A percentile compares a stretch with the other conserved stretches of the same genome.
phyloP scores from a whole-genome alignment of 2,888 invertebrate species.

The Pristionchus mayeri region DNA sequence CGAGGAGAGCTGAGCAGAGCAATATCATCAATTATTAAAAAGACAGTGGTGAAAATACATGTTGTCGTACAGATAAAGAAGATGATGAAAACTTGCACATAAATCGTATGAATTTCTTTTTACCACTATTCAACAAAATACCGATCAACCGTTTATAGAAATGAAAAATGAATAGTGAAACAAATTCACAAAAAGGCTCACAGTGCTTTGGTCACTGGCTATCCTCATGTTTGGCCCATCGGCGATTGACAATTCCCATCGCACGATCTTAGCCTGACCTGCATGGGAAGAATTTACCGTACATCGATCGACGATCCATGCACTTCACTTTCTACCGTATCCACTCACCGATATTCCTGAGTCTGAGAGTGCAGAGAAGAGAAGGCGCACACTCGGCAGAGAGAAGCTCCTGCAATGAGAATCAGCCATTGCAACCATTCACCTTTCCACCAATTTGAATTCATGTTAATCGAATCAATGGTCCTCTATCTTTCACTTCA shows the following conservation, averaged over 20 bases:
- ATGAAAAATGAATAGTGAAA: too few relatives aligned
- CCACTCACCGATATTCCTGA: conserved; percentile 41
- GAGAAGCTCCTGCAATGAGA: background rate
- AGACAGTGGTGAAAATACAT: too few relatives aligned
- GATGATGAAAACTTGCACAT: too few relatives aligned
- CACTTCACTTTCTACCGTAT: background rate
- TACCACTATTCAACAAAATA: too few relatives aligned
- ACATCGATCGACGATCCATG: background rate
- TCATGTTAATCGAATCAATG: too few relatives aligned
- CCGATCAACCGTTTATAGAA: too few relatives aligned
- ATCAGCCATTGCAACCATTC: background rate
- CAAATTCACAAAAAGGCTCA: background rate
- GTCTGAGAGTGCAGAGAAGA: conserved; percentile 1
- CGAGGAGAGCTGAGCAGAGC: background rate
- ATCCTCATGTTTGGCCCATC: conserved; percentile 37
- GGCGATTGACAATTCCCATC: conserved; percentile 36
- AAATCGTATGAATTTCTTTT: too few relatives aligned
- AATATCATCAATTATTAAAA: too few relatives aligned
- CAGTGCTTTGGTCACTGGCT: conserved; percentile 6
- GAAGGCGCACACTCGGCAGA: conserved; percentile 33
- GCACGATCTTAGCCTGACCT: conserved; percentile 3
- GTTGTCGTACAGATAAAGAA: too few relatives aligned
- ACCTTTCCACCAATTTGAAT: too few relatives aligned
- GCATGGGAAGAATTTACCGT: background rate
- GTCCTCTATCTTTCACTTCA: too few relatives aligned